phyloP scores from a whole-genome alignment of 2,888 invertebrate genomes.

The Timema podura region DNA sequence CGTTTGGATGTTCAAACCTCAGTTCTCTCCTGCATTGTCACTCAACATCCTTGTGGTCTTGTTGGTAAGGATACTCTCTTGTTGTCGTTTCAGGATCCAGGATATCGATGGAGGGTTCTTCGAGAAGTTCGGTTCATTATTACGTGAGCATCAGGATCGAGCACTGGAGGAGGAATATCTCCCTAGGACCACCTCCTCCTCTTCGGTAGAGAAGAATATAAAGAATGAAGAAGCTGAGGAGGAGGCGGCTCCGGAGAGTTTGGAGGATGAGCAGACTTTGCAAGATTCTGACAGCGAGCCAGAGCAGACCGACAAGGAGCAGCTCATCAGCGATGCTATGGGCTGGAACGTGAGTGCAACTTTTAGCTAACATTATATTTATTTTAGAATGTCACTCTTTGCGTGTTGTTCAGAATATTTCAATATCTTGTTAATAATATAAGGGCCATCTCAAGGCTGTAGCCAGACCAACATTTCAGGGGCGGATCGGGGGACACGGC shows the following conservation, averaged over 20 bases:
- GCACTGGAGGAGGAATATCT: conserved; percentile 29
- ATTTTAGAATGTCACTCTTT: neutral
- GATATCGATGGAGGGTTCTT: conserved; percentile 80
- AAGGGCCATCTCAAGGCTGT: no score
- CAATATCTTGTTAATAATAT: no score
- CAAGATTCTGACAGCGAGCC: conserved; percentile 61
- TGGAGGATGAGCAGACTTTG: conserved; percentile 46
- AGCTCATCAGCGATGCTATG: conserved; percentile 59
- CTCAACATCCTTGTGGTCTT: no score
- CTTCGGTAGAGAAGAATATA: neutral
- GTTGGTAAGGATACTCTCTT: no score
- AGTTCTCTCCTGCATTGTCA: no score
- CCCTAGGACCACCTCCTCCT: neutral
- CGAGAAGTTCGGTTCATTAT: conserved; percentile 72
- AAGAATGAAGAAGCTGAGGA: conserved; percentile 30
- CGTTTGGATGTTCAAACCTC: no score
- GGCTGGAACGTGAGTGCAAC: conserved; percentile 70
- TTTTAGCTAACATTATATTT: no score
- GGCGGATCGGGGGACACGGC: no score
- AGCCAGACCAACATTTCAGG: no score
- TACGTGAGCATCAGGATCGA: conserved; percentile 40
- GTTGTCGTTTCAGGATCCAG: conserved; percentile 60
- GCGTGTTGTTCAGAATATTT: neutral
- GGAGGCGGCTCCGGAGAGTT: conserved; percentile 43
- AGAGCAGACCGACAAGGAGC: conserved; percentile 59